These are phyloP conservation scores for Wiebesia pumilae DNA, from an alignment of 1,140 invertebrate genomes.

Conservation along the genomic window DNA sequence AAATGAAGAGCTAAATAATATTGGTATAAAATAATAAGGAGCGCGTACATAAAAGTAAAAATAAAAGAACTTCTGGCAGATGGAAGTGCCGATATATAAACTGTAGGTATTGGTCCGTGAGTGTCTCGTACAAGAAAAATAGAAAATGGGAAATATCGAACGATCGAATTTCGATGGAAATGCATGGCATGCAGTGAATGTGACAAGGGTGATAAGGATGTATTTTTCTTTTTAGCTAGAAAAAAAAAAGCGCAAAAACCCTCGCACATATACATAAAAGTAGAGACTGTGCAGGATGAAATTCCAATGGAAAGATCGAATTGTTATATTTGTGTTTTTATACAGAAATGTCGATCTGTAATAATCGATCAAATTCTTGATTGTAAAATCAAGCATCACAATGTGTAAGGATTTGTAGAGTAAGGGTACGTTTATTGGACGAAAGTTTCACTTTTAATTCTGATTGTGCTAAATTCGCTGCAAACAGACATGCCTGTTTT, in stretches of 20 bases:
- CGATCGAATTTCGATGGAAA: conserved; percentile 52
- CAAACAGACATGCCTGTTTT: too few species aligned
- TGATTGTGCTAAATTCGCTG: too few species aligned
- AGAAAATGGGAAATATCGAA: conserved; percentile 44
- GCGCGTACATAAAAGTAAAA: neutral
- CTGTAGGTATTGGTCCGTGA: conserved; percentile 25
- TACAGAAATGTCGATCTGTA: neutral
- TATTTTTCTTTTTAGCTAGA: conserved; percentile 3
- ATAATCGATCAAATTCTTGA: neutral
- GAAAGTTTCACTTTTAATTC: too few species aligned
- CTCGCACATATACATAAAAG: neutral
- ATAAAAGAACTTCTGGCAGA: conserved; percentile 1
- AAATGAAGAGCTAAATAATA: conserved; percentile 21
- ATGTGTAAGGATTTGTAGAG: too few species aligned
- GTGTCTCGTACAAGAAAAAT: conserved; percentile 26
- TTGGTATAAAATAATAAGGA: conserved; percentile 18
- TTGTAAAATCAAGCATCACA: neutral
- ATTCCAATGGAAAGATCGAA: neutral
- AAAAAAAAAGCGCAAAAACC: neutral
- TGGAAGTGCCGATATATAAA: conserved; percentile 42
- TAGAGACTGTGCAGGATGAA: neutral
- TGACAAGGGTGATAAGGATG: conserved; percentile 42
- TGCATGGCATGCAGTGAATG: conserved; percentile 21
- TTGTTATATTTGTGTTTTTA: neutral
- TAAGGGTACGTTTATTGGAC: too few species aligned